phyloP scores from a whole-genome alignment of 2,797 vertebrate genomes.

The Pelodytes ibericus region DNA sequence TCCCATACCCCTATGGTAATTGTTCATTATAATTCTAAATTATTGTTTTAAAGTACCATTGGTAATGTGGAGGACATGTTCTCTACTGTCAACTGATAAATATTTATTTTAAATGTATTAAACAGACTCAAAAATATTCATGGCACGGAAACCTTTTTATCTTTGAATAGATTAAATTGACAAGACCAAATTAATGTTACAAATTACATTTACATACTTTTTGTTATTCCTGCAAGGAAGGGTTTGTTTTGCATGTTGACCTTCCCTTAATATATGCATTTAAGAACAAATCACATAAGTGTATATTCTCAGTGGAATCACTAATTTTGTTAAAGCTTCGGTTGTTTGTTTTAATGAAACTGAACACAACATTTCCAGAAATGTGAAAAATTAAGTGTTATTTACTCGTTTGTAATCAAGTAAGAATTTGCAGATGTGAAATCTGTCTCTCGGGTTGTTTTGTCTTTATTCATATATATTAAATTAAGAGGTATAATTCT shows the following conservation, averaged over 20 bases:
- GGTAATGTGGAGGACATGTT: slow-evolving; percentile 62
- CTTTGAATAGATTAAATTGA: slow-evolving; percentile 71
- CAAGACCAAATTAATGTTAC: slow-evolving; percentile 68
- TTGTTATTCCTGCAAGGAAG: slow-evolving; percentile 60
- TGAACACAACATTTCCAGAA: background rate
- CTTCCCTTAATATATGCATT: slow-evolving; percentile 65
- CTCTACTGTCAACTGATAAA: slow-evolving; percentile 66
- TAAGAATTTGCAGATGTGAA: background rate
- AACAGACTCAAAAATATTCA: slow-evolving; percentile 72
- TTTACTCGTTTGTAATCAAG: slow-evolving; percentile 6
- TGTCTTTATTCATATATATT: background rate
- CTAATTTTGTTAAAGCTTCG: slow-evolving; percentile 64
- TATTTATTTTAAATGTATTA: slow-evolving; percentile 72
- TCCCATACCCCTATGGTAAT: slow-evolving; percentile 60
- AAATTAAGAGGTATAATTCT: background rate
- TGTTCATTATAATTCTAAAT: slow-evolving; percentile 68
- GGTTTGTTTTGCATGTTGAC: slow-evolving; percentile 64
- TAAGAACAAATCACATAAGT: slow-evolving; percentile 61
- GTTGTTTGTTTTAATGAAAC: background rate
- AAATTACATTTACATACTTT: slow-evolving; percentile 75
- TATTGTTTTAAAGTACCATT: slow-evolving; percentile 68
- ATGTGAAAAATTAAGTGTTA: slow-evolving; percentile 10
- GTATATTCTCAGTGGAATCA: slow-evolving; percentile 26
- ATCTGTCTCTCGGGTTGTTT: background rate
- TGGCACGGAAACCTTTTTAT: slow-evolving; percentile 65